These are phyloP conservation scores for Tachystola acroxantha DNA, from an alignment of 2,888 invertebrate genomes.

Conservation along the genomic window DNA sequence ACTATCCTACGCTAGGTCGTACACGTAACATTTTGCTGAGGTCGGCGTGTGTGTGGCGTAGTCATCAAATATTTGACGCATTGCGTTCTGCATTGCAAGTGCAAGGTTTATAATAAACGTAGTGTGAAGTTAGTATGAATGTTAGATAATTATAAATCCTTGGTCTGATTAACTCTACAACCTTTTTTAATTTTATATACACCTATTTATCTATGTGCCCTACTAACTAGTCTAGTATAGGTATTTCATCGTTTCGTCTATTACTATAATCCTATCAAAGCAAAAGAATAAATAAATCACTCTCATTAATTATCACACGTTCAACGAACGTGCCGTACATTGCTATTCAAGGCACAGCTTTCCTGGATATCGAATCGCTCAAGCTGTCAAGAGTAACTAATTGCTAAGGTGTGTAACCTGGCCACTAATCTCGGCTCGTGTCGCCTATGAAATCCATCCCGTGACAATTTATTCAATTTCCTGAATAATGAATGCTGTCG, in stretches of 20 bases:
- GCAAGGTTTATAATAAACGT: too few relatives aligned
- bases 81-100: too few relatives aligned
- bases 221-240: too few relatives aligned
- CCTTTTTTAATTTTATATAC: too few relatives aligned
- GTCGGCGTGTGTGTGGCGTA: too few relatives aligned
- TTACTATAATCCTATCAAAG: neutral
- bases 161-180: too few relatives aligned
- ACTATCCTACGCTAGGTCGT: slow-evolving; percentile 1
- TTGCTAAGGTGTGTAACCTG: slow-evolving; percentile 4
- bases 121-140: too few relatives aligned
- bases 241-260: too few relatives aligned
- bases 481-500: slow-evolving; percentile 2
- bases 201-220: too few relatives aligned
- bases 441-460: neutral
- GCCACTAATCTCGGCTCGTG: slow-evolving; percentile 1
- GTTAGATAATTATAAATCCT: too few relatives aligned
- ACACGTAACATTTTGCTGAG: slow-evolving; percentile 1
- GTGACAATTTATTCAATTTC: slow-evolving; percentile 5
- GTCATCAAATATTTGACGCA: too few relatives aligned
- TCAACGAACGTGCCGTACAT: neutral
- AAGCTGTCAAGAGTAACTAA: slow-evolving; percentile 9
- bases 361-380: slow-evolving; percentile 1
- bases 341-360: neutral
- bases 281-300: neutral
- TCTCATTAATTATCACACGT: too few relatives aligned